Conservation (phyloP, 2,888 invertebrate species). For the Phytoseiulus persimilis region DNA sequence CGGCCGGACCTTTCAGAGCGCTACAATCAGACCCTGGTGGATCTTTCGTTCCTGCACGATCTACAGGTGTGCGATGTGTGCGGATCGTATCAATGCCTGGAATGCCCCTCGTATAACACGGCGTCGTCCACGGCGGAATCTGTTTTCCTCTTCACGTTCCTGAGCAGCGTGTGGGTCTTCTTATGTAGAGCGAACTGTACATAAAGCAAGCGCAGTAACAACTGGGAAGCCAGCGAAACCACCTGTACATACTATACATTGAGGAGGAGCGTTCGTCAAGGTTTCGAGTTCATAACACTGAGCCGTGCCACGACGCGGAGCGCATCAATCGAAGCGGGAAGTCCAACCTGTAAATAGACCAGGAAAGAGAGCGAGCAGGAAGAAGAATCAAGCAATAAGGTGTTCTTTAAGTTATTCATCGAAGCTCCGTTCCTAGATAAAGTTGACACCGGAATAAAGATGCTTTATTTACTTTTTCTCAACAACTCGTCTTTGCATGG, state of each 20-base stretch:
- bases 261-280: not conserved
- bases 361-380: not conserved
- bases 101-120: constrained; percentile 21
- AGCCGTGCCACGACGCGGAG: not conserved
- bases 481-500: not conserved
- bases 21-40: constrained; percentile 29
- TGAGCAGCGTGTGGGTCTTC: not conserved
- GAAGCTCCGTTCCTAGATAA: constrained; percentile 15
- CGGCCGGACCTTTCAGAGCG: not conserved
- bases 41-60: constrained; percentile 28
- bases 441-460: constrained; percentile 37
- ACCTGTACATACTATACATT: not conserved
- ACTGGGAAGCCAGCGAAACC: not conserved
- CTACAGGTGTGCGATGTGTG: constrained; percentile 33
- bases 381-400: not conserved
- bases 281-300: not conserved
- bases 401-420: not conserved
- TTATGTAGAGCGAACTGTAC: not conserved
- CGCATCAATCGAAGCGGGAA: not conserved
- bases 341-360: not conserved
- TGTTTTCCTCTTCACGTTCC: not conserved
- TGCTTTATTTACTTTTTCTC: constrained; percentile 37
- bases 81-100: constrained; percentile 31
- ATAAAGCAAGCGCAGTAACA: not conserved
- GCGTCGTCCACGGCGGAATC: not conserved